Evolutionary conservation across 2,113 vertebrate genomes (phyloP).

Genomic region (Pterophyllum scalare): DNA sequence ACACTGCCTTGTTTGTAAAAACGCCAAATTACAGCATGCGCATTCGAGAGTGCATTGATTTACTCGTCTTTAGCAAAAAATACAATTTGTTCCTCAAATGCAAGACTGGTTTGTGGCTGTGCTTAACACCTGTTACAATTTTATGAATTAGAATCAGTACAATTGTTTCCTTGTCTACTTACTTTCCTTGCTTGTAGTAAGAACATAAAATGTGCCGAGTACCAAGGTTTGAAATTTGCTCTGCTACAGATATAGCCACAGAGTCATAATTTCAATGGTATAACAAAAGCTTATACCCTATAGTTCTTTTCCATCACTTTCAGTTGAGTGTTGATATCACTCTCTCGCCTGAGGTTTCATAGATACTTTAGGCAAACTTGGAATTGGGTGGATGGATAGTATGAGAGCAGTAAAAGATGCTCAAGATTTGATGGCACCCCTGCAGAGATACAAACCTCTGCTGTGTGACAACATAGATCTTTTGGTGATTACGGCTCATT

Average conservation of each 20-base stretch:
- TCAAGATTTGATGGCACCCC: conserved; percentile 64
- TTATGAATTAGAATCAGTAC: neutral
- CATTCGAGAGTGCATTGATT: neutral
- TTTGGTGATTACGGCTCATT: conserved; percentile 39
- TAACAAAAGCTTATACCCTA: neutral
- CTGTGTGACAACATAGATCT: conserved; percentile 53
- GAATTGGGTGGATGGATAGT: conserved; percentile 1
- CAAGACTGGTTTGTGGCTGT: neutral
- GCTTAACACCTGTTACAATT: neutral
- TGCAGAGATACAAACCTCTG: conserved; percentile 53
- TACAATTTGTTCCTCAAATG: neutral
- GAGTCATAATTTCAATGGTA: neutral
- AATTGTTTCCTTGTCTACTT: neutral
- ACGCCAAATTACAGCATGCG: neutral
- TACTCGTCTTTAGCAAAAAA: neutral
- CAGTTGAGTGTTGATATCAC: neutral
- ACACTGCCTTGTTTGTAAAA: neutral
- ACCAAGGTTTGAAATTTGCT: neutral
- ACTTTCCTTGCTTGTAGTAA: neutral
- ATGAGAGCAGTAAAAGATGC: conserved; percentile 33
- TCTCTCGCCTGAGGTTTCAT: conserved; percentile 6
- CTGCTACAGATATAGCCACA: neutral
- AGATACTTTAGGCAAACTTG: neutral
- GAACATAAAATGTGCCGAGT: neutral
- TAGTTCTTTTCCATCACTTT: neutral